Evolutionary conservation across 2,797 vertebrate species (phyloP), one percentile per base, ranked within the genome.

Genomic region (Rhincodon typus): DNA sequence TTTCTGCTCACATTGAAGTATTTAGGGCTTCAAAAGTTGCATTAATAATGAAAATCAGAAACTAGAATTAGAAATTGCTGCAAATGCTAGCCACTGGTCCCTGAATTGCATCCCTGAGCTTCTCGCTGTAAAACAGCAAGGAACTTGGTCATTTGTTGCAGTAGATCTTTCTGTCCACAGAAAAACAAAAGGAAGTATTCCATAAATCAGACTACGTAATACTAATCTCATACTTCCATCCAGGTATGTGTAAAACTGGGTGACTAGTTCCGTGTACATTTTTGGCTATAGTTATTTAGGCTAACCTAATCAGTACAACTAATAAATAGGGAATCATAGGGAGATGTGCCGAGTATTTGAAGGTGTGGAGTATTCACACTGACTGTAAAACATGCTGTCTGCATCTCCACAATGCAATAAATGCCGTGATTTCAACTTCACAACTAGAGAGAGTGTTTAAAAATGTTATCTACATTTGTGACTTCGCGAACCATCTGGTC

Each of bases 381-480:
- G 46, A 88, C 46, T 88, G 79, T 84, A 53, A 57, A 84, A 84
- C 79, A 84, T 84, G 46, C 19, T 84, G 38, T 46, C 19, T 42
- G 79, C 79, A 84, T 94, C 91, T 25, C 66, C 21, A 94, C 66
- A 70, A 94, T 25, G 91, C 66, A 42, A 42, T 69, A 94, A 94
- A 8, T 94, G n/a, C 66, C 42, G 66, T 27, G 38, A 57, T 38
- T 70, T 3, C 34, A 67, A 69, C 21, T 69, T 67, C 66, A 70
- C 34, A 94, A 69, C 66, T 67, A 1, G 42, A 94, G 91, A 1
- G 42, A 94, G 91, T 67, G 34, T 42, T 67, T 15, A 94, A 38
- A 94, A 38, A 94, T 67, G 30, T 94, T 94, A 53, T 94, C 34
- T 69, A 94, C 66, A 94, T 94, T 69, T 67, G 62, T 46, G 53